Conservation (phyloP, 2,797 vertebrate species). For the Xiphorhynchus erythropygius region DNA sequence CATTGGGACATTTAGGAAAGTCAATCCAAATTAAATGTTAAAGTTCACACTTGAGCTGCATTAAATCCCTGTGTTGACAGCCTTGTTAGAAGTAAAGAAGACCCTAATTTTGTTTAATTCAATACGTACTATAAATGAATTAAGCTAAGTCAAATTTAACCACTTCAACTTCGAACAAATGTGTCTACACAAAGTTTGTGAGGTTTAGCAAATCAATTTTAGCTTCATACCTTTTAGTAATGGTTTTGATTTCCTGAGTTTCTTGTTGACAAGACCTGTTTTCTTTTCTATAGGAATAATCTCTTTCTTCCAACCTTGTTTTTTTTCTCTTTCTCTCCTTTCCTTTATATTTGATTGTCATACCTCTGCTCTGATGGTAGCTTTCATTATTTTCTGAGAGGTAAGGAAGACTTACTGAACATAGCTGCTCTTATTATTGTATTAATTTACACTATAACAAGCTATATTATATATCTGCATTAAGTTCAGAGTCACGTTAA, state of each 20-base stretch:
- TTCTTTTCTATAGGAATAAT: not conserved
- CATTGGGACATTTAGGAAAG: conserved; percentile 37
- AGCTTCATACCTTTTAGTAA: not conserved
- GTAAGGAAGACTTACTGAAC: not conserved
- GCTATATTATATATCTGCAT: not conserved
- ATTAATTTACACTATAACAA: not conserved
- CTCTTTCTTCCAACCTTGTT: not conserved
- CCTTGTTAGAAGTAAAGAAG: conserved; percentile 10
- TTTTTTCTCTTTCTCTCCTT: not conserved
- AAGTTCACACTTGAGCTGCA: conserved; percentile 33
- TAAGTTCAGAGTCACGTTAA: not conserved
- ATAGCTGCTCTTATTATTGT: not conserved
- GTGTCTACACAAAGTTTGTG: not conserved
- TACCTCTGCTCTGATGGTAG: not conserved
- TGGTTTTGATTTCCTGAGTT: not conserved
- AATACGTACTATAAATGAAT: conserved; percentile 24
- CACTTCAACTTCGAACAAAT: conserved; percentile 17
- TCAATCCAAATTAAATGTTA: conserved; percentile 63
- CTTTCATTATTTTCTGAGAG: not conserved
- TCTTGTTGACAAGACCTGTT: not conserved
- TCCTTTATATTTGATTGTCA: not conserved
- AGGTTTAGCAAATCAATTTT: not conserved
- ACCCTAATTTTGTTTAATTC: conserved; percentile 54
- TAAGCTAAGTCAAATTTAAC: conserved; percentile 43
- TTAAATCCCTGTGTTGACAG: conserved; percentile 44